A percentile compares a stretch with the other conserved stretches of the same genome.
Conservation (phyloP, 2,797 vertebrate genomes). For the Prunella strophiata region DNA sequence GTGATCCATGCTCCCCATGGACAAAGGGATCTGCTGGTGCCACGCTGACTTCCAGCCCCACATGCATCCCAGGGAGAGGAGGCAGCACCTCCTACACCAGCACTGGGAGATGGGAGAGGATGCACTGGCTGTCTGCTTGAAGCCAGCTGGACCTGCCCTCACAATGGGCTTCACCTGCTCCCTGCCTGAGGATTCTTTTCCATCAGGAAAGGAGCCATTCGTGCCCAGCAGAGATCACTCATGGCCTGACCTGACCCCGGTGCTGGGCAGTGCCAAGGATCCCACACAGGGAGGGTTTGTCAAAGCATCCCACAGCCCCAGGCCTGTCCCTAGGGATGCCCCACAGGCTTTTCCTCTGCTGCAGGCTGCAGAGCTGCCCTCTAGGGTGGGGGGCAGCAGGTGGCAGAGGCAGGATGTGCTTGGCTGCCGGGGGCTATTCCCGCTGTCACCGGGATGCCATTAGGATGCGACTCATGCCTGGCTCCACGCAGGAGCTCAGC, state of each 20-base stretch:
- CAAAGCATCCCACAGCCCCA: neutral
- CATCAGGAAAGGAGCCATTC: neutral
- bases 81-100: neutral
- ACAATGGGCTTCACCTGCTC: rapidly evolving
- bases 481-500: neutral
- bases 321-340: neutral
- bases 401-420: neutral
- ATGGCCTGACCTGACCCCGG: neutral
- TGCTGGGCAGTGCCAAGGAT: neutral
- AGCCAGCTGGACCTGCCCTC: neutral
- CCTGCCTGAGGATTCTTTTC: neutral
- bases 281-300: rapidly evolving
- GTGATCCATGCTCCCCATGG: rapidly evolving
- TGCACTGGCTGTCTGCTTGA: neutral
- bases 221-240: rapidly evolving
- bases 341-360: neutral
- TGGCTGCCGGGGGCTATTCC: neutral
- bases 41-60: rapidly evolving
- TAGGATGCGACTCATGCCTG: constrained; percentile 52
- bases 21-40: neutral
- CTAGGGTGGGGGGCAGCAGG: neutral
- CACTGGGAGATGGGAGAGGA: rapidly evolving
- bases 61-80: rapidly evolving
- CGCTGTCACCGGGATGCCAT: neutral
- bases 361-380: neutral